Conservation (phyloP, 2,113 vertebrate species). For the Romanogobio albipinnatus region DNA sequence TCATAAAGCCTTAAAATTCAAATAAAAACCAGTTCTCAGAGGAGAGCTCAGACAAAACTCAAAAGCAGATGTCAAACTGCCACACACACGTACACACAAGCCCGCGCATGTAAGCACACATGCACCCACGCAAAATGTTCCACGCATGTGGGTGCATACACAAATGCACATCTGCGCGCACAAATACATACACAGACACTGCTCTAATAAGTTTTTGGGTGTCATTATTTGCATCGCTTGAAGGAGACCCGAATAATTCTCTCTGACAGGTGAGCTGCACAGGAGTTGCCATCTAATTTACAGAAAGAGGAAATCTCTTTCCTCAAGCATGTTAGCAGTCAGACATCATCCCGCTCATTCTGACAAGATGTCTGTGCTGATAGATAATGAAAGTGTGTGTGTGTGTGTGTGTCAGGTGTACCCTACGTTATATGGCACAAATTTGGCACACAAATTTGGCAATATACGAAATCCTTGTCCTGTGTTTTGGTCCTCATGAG, state of each 20-base stretch:
- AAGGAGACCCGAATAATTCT: constrained; percentile 65
- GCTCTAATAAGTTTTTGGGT: constrained; percentile 53
- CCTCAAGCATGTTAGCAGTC: constrained; percentile 64
- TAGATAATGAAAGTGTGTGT: constrained; percentile 67
- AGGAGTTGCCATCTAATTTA: constrained; percentile 57
- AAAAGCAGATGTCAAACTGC: constrained; percentile 43
- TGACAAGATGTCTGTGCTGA: constrained; percentile 70
- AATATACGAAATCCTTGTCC: too few species aligned
- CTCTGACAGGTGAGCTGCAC: constrained; percentile 63
- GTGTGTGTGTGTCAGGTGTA: neutral
- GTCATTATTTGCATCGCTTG: constrained; percentile 56
- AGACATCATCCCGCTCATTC: constrained; percentile 64
- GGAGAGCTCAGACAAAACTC: constrained; percentile 15
- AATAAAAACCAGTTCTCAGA: constrained; percentile 13
- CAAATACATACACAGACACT: constrained; percentile 8
- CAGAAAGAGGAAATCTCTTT: constrained; percentile 59
- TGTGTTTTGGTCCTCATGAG: too few species aligned
- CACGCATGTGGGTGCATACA: neutral
- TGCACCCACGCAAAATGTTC: neutral
- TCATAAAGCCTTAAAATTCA: constrained; percentile 32
- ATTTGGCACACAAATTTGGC: too few species aligned
- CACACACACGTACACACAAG: neutral
- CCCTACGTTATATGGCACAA: too few species aligned
- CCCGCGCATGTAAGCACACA: neutral
- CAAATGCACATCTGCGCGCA: neutral